These are phyloP conservation scores for Tetranychus urticae DNA, from an alignment of 1,140 invertebrate species.

Conservation along the genomic window DNA sequence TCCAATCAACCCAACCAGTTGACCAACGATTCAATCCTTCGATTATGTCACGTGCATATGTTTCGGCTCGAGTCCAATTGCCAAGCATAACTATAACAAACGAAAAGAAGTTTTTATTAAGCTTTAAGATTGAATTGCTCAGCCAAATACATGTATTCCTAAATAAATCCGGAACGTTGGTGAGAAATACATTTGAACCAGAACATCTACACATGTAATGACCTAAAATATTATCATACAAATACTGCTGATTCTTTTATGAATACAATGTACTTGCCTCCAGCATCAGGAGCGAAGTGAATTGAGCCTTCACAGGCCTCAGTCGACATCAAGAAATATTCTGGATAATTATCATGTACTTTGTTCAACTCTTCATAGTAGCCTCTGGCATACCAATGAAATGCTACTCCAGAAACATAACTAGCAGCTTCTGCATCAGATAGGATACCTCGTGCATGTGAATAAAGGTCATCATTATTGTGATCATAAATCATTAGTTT, in stretches of 20 bases:
- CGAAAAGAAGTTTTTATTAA: no score
- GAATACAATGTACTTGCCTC: no score
- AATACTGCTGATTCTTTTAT: no score
- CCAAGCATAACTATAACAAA: conserved; percentile 1
- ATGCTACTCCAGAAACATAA: conserved; percentile 11
- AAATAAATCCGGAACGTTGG: no score
- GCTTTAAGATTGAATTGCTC: no score
- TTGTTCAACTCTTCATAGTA: conserved; percentile 11
- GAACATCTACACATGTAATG: no score
- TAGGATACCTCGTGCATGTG: neutral
- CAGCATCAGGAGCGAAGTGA: neutral
- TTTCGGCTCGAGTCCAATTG: conserved; percentile 7
- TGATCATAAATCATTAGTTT: conserved; percentile 6
- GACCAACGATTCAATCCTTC: conserved; percentile 13
- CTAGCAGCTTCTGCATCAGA: conserved; percentile 5
- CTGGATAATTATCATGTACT: conserved; percentile 29
- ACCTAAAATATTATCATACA: no score
- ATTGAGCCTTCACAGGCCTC: conserved; percentile 21
- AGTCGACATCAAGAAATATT: conserved; percentile 39
- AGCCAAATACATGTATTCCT: no score
- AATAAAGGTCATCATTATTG: neutral
- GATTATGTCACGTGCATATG: conserved; percentile 9
- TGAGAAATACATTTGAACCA: no score
- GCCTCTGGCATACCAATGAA: conserved; percentile 43
- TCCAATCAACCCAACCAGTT: neutral